Evolutionary conservation across 2,797 vertebrate genomes (phyloP), one percentile per base, ranked within the genome.

Genomic region (Anableps anableps): DNA sequence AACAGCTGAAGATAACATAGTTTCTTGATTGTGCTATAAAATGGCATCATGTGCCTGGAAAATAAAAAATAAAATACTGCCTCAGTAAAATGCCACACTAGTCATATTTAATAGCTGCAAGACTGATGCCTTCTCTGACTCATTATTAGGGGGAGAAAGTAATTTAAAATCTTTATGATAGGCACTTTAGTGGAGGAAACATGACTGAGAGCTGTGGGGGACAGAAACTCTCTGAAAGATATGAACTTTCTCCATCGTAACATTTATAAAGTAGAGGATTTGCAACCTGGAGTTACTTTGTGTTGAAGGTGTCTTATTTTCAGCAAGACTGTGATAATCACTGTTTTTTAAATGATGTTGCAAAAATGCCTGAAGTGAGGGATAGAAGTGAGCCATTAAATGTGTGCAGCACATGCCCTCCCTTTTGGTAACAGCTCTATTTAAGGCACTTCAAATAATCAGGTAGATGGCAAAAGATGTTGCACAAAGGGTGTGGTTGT

Each of bases 291-390:
- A 43, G 74, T 38, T 19, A 19, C 43, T 51, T 29, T 58, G 50
- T 26, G 38, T 16, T 55, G 48, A 68, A 70, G 19, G 13, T 19
- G 31, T 34, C 13, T 26, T 10, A n/a, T 74, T 79, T 41, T 50
- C 16, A 45, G 29, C 14, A 48, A 34, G 29, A 29, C 7, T 47
- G 53, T 43, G 55, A 60, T 8, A 60, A 17, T 66, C 36, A 0
- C 48, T n/a, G n/a, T 1, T 74, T 79, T 74, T 79, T 79, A 51
- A 75, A 70, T 45, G 29, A 55, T 70, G 48, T 9, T 75, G 50
- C 13, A 75, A 55, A 75, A 31, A 29, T 45, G 36, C 62, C 73
- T 70, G 60, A 45, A 80, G n/a, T 53, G 58, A 68, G n/a, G 36
- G 38, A 38, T 19, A 47, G 68, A 78, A 74, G 78, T 26, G 72